These are phyloP conservation scores for Arbacia lixula DNA, from an alignment of 53 echinoderm and acorn worm species.

Conservation along the genomic window DNA sequence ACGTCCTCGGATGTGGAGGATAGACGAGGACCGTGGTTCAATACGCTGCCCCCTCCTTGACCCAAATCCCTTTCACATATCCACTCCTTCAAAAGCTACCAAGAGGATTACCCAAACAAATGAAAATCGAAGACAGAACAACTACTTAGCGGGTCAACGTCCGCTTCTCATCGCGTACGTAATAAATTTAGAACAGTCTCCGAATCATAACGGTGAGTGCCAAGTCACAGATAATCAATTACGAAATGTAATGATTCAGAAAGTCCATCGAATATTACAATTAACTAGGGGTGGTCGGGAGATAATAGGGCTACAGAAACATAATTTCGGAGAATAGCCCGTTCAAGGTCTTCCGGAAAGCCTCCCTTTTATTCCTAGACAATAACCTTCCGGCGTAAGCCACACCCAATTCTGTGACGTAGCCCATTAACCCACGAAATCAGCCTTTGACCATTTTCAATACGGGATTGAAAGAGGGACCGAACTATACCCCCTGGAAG, in stretches of 20 bases:
- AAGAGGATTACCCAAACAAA: constrained; percentile 23
- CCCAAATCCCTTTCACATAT: constrained; percentile 3
- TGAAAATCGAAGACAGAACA: constrained; percentile 28
- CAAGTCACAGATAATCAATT: constrained; percentile 35
- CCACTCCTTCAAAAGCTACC: not conserved
- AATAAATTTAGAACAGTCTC: not conserved
- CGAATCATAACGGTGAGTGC: not conserved
- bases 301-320: not conserved
- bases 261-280: not conserved
- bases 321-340: constrained; percentile 1
- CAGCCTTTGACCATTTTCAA: constrained; percentile 57
- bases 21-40: constrained; percentile 24
- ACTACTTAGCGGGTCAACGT: constrained; percentile 29
- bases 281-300: not conserved
- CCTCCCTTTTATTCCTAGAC: constrained; percentile 26
- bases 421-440: constrained; percentile 46
- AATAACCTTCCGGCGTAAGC: constrained; percentile 54
- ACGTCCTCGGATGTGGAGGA: too few relatives aligned
- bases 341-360: constrained; percentile 40
- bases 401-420: constrained; percentile 56
- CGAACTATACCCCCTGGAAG: constrained; percentile 59
- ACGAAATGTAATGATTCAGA: not conserved
- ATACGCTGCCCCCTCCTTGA: constrained; percentile 25
- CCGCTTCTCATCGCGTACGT: not conserved
- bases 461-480: constrained; percentile 12